Base-by-base conservation (phyloP, 2,888 invertebrate species). In the Eledone cirrhosa region DNA sequence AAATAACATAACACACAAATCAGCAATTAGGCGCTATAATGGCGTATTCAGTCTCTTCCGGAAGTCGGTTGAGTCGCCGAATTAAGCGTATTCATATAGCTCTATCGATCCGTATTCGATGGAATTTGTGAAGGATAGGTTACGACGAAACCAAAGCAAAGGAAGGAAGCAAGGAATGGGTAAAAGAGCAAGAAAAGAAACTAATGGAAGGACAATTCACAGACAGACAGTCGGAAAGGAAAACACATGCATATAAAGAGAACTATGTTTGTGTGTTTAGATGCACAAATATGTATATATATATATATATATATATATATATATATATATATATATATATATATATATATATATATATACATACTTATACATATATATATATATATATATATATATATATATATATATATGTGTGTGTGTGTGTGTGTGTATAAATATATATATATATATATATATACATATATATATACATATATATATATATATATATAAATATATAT, bases 1-100 rank as follows among this genome's bases (percentile, higher is more conserved):
- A 72, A 72, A 72, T 72, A 72, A 72, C 31, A 72, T 31, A n/a
- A 41, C 33, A 22, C 72, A 72, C 72, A 72, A 72, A 72, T 72
- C 72, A 72, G 33, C 72, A 72, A 72, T 72, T 72, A 72, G 72
- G 41, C 31, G 14, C 41, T 41, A 41, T 41, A 72, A 27, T 24
- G 72, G 33, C 7, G 33, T n/a, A 72, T 72, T 72, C 72, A 41
- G 72, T 72, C 72, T 72, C 13, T 22, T 41, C 33, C 72, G 72
- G 72, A 72, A 72, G 72, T 72, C 41, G 29, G 72, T 31, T 41
- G 72, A 72, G 72, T 72, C 72, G 33, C 72, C 31, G 72, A 72
- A 72, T 72, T 72, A 72, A 72, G n/a, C 33, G 31, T 72, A 72
- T 72, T 72, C 72, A 72, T 72, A 33, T 72, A 31, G 16, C 31